Evolutionary conservation across 2,888 invertebrate genomes (phyloP), one percentile per base, ranked within the genome.

Genomic region (Oscheius sp.): DNA sequence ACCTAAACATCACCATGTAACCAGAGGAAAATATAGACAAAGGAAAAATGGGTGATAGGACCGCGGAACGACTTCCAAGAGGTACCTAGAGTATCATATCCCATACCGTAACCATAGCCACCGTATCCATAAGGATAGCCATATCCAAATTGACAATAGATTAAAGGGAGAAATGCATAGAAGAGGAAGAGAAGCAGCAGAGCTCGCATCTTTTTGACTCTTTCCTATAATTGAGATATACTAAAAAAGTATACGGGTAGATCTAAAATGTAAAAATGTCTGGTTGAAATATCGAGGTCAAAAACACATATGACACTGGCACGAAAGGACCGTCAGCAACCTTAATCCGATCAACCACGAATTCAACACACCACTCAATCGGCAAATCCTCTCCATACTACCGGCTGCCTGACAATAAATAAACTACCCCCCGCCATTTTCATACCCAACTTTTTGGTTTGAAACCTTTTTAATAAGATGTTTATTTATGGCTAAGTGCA

Each of bases 301-400:
- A 52, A 61, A 66, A 66, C 66, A 52, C 52, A 25, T 52, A 18
- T 35, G 41, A 52, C 27, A 52, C 7, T 49, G 46, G 64, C 64
- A 64, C 52, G 35, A 18, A 16, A 27, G 52, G 16, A 52, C 16
- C 29, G 66, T 29, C 66, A 66, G 52, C 52, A 52, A 27, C 16
- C 66, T n/a, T 66, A 66, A 66, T 49, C 66, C 66, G 66, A 66
- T 66, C 66, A 49, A 66, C 49, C 25, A 35, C 52, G 52, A 66
- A 66, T 66, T 66, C 66, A 66, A 66, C 49, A 52, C 63, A 45
- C 63, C 25, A 63, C 9, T 45, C 9, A 66, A 66, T 66, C 66
- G 46, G 29, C n/a, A 66, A 61, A 61, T 61, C 61, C 61, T 41
- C 43, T 43, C 43, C 21, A 41, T 45, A 25, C 21, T 55, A 55